Base-by-base conservation (phyloP, 2,113 vertebrate genomes). In the Carlito syrichta region DNA sequence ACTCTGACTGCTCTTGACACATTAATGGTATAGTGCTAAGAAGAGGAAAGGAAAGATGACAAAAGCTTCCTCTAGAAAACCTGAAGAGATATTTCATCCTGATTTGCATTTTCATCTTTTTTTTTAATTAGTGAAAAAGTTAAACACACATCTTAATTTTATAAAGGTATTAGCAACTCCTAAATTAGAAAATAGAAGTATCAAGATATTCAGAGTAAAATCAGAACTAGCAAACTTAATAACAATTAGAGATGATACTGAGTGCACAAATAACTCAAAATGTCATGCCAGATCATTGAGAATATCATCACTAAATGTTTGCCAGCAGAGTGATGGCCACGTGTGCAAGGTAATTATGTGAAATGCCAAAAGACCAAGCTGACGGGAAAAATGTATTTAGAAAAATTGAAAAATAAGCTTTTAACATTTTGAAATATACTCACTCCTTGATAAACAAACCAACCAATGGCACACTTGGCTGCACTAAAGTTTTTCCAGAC, bases 151-250 rank as follows among this genome's bases (percentile, higher is more conserved):
- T 90, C 7, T 95, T 90, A 96, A 92, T 68, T 94, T 92, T 95
- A 71, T 86, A 96, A 98, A 98, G 35, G 43, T 16, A 95, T 96
- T 95, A 97, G 45, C 5, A 78, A 93, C 17, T 96, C 58, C 76
- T 56, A 90, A 27, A 13, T 95, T 95, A 89, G 92, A 97, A 97
- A 86, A 35, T 68, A 87, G n/a, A 74, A 79, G 88, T 90, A 94
- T 27, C 66, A 96, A 94, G 56, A 90, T n/a, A 94, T 48, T 89
- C 11, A 91, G 27, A 38, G 43, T 74, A 71, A 96, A 97, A 78
- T 68, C 58, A 96, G n/a, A 97, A 92, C 69, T 13, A 93, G 35
- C 62, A 87, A 96, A 96, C 9, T 97, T 91, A 94, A 86, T 73
- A 91, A 68, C 56, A 92, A 89, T 84, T 93, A 96, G 84, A 78